phyloP scores from a whole-genome alignment of 2,888 invertebrate genomes.

The Netelia melanura region DNA sequence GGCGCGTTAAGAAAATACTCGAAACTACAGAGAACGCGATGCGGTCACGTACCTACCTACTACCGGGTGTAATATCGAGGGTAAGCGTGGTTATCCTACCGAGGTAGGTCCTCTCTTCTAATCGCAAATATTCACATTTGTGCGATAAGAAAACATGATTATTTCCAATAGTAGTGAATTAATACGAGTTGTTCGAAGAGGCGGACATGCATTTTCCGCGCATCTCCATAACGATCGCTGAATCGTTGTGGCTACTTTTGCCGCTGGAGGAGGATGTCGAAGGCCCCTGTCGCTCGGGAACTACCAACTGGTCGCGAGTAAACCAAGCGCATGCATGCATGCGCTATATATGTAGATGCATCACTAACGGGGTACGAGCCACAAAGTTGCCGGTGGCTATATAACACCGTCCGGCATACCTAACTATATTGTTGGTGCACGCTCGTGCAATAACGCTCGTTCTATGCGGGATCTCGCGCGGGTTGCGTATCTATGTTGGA shows the following conservation, averaged over 20 bases:
- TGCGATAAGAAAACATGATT: no score
- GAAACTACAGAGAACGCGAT: conserved; percentile 74
- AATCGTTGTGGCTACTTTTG: conserved; percentile 52
- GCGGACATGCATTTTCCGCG: conserved; percentile 54
- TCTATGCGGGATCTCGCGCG: conserved; percentile 8
- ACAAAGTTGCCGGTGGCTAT: conserved; percentile 43
- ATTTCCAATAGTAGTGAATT: not conserved
- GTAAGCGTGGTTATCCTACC: not conserved
- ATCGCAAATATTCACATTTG: no score
- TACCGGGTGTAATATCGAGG: not conserved
- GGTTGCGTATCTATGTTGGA: conserved; percentile 4
- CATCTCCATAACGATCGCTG: conserved; percentile 62
- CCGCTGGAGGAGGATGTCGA: conserved; percentile 38
- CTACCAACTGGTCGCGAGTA: conserved; percentile 71
- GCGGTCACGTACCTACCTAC: conserved; percentile 31
- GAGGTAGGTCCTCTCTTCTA: not conserved
- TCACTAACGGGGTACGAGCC: no score
- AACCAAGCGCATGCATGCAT: not conserved
- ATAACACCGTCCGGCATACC: conserved; percentile 24
- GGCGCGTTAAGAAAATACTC: conserved; percentile 82
- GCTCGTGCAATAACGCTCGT: conserved; percentile 47
- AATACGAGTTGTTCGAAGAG: conserved; percentile 26
- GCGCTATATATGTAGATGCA: no score
- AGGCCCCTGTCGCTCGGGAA: conserved; percentile 69
- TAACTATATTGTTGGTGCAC: conserved; percentile 43